Base-by-base conservation (phyloP, 2,888 invertebrate genomes). In the Tuberolachnus salignus region DNA sequence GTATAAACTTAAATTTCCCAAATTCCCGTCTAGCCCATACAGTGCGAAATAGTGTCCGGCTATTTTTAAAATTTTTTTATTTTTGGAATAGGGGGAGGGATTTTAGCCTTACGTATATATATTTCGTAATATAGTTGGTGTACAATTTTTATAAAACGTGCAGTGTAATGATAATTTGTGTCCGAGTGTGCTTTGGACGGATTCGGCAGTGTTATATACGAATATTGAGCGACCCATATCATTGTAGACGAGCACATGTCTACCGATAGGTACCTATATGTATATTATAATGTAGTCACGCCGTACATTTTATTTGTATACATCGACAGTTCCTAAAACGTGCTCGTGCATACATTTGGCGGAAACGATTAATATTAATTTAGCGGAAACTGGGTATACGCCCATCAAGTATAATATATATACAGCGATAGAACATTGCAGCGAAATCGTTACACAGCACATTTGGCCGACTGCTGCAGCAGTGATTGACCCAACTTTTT, bases 291-390 rank as follows among this genome's bases (percentile, higher is more conserved):
- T 34, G 19, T 55, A 59, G 46, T 59, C 71, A 59, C 26, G 26
- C 71, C 51, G 16, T 59, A 53, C 11, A 63, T 73, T 73, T 61
- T 73, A 73, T 63, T 51, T 49, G 63, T 51, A 34, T 34, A 63
- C 61, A 16, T 51, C 23, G 66, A 66, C 55, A 66, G 42, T 55
- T 42, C 42, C 23, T 42, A 16, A 74, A 74, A 74, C 74, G 66
- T 74, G 74, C 21, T 66, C 66, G 21, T 23, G 55, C 66, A 63
- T 55, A 66, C 53, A 21, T 74, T 64, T 55, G 66, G 23, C 74
- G 66, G 74, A 74, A 74, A 55, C 74, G 66, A 64, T 74, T 66
- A 66, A 74, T 74, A 74, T 74, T 55, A 53, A 44, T 74, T 66
- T 66, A 74, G 16, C 66, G 74, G 74, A 74, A 74, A 74, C 64